phyloP scores from a whole-genome alignment of 2,113 vertebrate genomes.

The Salvelinus fontinalis region DNA sequence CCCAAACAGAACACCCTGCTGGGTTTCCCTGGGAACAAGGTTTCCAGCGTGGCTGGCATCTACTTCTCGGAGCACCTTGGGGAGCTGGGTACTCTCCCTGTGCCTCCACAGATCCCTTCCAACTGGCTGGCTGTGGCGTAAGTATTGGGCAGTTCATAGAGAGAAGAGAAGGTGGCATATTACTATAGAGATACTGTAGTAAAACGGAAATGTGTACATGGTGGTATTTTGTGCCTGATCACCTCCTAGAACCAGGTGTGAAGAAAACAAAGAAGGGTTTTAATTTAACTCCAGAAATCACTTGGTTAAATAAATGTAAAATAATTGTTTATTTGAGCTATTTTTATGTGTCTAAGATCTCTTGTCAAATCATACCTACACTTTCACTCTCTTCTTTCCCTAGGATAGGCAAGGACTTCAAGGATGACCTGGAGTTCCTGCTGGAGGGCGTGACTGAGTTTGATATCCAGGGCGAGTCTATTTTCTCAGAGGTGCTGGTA shows the following conservation, averaged over 20 bases:
- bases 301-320: too few species aligned
- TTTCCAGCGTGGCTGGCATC: constrained; percentile 83
- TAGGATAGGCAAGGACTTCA: constrained; percentile 70
- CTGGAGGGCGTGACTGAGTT: constrained; percentile 69
- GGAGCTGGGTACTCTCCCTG: constrained; percentile 67
- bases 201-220: too few species aligned
- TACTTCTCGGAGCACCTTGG: constrained; percentile 79
- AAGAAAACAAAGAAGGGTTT: too few species aligned
- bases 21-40: constrained; percentile 82
- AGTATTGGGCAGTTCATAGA: constrained; percentile 62
- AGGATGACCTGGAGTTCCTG: constrained; percentile 70
- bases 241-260: too few species aligned
- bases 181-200: not conserved
- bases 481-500: constrained; percentile 68
- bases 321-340: too few species aligned
- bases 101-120: constrained; percentile 79
- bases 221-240: too few species aligned
- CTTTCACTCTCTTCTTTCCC: not conserved
- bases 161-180: not conserved
- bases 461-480: constrained; percentile 33
- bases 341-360: too few species aligned
- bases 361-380: too few species aligned
- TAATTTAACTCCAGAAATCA: too few species aligned
- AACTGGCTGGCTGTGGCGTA: constrained; percentile 78
- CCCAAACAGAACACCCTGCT: constrained; percentile 74